These are phyloP conservation scores for Ceratitis capitata DNA, from an alignment of 1,140 invertebrate species.

Conservation along the genomic window DNA sequence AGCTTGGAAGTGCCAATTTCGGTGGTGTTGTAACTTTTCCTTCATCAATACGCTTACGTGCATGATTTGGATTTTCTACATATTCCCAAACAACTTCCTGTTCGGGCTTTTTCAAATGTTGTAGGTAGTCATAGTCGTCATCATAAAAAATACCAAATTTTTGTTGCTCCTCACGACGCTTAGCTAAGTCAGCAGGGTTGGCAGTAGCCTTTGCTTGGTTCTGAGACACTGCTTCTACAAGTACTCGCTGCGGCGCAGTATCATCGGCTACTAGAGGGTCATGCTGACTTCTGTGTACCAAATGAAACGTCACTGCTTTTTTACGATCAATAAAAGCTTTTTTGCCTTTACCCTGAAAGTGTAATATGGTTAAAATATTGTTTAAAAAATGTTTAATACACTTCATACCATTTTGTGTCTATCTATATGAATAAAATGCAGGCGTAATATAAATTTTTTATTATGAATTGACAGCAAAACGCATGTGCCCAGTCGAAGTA, in stretches of 20 bases:
- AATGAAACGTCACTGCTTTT: slow-evolving; percentile 87
- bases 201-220: slow-evolving; percentile 47
- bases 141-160: slow-evolving; percentile 97
- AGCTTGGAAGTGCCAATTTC: slow-evolving; percentile 77
- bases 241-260: slow-evolving; percentile 85
- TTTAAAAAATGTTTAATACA: neutral
- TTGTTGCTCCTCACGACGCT: slow-evolving; percentile 78
- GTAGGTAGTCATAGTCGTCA: slow-evolving; percentile 95
- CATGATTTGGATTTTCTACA: slow-evolving; percentile 60
- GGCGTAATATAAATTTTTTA: neutral
- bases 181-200: slow-evolving; percentile 49
- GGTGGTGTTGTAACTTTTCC: slow-evolving; percentile 46
- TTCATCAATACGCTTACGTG: slow-evolving; percentile 47
- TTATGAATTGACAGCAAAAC: neutral
- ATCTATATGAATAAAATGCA: neutral
- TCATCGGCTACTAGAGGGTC: slow-evolving; percentile 91
- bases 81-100: slow-evolving; percentile 63
- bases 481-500: neutral
- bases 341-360: slow-evolving; percentile 75
- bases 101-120: slow-evolving; percentile 82
- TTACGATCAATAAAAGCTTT: slow-evolving; percentile 94
- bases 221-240: slow-evolving; percentile 68
- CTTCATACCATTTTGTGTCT: neutral
- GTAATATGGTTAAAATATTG: neutral
- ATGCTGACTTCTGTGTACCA: slow-evolving; percentile 91